phyloP scores from a whole-genome alignment of 2,888 invertebrate species.

The Orthosia gothica region DNA sequence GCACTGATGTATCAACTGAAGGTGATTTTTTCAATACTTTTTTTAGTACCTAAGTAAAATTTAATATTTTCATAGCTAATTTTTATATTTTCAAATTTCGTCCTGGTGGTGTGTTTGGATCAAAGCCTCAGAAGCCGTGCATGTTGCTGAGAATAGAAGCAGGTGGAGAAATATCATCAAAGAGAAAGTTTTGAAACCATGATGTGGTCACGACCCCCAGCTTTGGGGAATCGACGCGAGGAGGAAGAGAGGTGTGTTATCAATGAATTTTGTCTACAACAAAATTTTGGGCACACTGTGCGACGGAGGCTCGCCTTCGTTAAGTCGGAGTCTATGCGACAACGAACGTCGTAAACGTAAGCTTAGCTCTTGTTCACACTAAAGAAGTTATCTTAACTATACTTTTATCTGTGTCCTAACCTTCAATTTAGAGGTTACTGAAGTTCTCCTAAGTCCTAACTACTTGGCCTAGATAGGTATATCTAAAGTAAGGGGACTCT shows the following conservation, averaged over 20 bases:
- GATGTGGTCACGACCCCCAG: too few species aligned
- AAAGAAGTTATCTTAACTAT: neutral
- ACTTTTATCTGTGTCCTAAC: neutral
- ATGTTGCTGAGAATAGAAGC: too few species aligned
- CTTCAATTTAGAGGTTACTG: neutral
- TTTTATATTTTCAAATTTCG: too few species aligned
- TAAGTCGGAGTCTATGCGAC: slow-evolving; percentile 58
- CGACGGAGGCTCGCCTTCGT: slow-evolving; percentile 75
- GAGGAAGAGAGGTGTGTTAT: too few species aligned
- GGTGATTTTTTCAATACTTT: neutral
- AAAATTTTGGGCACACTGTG: slow-evolving; percentile 65
- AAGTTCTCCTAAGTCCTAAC: neutral
- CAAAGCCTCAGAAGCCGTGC: too few species aligned
- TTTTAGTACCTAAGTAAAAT: neutral
- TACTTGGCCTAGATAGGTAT: too few species aligned
- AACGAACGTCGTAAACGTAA: slow-evolving; percentile 41
- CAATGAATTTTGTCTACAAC: neutral
- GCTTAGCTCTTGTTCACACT: slow-evolving; percentile 53
- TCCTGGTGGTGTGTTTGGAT: too few species aligned
- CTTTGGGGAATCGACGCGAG: too few species aligned
- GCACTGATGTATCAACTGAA: neutral
- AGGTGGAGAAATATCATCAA: too few species aligned
- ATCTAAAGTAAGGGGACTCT: too few species aligned
- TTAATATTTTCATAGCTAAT: neutral
- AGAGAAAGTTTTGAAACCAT: too few species aligned